Conservation (phyloP, 2,113 vertebrate species). For the Apteryx owenii region DNA sequence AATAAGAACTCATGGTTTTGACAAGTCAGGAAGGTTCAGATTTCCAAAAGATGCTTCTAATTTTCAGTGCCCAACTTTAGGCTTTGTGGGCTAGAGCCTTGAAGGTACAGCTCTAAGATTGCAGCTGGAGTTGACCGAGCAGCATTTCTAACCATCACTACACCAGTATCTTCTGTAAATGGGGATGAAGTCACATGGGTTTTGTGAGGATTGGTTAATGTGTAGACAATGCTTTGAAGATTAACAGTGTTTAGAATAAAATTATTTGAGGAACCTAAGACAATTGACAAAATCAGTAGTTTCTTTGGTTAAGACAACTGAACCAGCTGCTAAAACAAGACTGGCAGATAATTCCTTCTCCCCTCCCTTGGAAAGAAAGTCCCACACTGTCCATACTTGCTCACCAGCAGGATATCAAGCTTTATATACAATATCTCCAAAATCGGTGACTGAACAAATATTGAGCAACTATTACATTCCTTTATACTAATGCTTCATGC, state of each 20-base stretch:
- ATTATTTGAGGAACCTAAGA: neutral
- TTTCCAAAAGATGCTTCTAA: neutral
- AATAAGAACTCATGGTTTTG: neutral
- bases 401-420: neutral
- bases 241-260: neutral
- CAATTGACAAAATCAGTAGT: neutral
- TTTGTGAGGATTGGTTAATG: neutral
- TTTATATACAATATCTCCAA: neutral
- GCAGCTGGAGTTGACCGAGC: neutral
- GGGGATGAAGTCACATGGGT: neutral
- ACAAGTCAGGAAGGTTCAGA: neutral
- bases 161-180: neutral
- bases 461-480: neutral
- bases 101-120: neutral
- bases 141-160: neutral
- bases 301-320: neutral
- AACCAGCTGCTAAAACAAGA: neutral
- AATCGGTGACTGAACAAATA: neutral
- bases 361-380: neutral
- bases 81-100: neutral
- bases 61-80: neutral
- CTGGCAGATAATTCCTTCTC: neutral
- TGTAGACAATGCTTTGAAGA: neutral
- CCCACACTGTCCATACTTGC: neutral
- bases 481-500: neutral